phyloP scores from a whole-genome alignment of 2,113 vertebrate species.

The Gymnobelideus leadbeateri region DNA sequence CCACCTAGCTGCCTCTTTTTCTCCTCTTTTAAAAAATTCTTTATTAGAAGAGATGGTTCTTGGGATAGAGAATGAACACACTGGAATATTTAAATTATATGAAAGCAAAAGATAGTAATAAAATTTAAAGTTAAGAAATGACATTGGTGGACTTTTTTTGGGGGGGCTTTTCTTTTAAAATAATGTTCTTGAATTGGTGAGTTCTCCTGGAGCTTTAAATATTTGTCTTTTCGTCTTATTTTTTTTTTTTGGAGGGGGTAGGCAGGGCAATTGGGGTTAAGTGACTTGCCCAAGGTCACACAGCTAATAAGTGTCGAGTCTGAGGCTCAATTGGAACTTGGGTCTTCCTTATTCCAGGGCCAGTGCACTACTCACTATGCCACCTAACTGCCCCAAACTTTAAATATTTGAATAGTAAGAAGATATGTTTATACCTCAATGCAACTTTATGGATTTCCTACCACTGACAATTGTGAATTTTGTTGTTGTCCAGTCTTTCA shows the following conservation, averaged over 20 bases:
- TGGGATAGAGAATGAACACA: background rate
- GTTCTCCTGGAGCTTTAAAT: background rate
- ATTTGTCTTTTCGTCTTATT: too few species aligned
- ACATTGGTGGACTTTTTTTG: background rate
- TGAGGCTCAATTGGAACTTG: too few species aligned
- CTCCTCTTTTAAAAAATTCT: background rate
- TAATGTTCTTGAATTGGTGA: constrained; percentile 2
- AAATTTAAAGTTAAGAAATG: background rate
- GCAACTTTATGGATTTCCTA: background rate
- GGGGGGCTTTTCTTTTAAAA: background rate
- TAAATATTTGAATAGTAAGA: background rate
- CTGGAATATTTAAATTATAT: background rate
- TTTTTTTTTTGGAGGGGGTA: too few species aligned
- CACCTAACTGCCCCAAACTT: background rate
- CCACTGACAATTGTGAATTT: background rate
- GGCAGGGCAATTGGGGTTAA: too few species aligned
- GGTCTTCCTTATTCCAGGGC: too few species aligned
- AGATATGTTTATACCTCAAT: background rate
- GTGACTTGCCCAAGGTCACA: too few species aligned
- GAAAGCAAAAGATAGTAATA: background rate
- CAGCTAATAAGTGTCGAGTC: too few species aligned
- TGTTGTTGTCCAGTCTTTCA: background rate
- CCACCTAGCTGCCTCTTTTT: too few species aligned
- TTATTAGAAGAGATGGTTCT: background rate
- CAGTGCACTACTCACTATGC: too few species aligned